Evolutionary conservation across 2,797 vertebrate species (phyloP).

Genomic region (Phoxinus dragarum): DNA sequence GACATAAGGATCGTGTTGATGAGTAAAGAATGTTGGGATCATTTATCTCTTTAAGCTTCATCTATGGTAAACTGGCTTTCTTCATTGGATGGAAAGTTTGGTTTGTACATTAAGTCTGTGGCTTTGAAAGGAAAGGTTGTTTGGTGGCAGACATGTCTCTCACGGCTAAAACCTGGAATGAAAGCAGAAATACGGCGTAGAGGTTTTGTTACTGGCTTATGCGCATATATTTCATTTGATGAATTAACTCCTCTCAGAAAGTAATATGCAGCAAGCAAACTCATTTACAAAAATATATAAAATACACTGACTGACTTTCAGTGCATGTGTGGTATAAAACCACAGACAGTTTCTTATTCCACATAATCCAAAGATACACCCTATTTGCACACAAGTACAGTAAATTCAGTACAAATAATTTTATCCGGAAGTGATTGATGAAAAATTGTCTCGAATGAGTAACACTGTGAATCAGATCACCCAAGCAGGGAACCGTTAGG

Average conservation of each 20-base stretch:
- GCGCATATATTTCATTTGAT: neutral
- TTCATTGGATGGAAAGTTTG: neutral
- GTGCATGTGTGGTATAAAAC: neutral
- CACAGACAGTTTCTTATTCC: neutral
- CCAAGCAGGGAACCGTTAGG: neutral
- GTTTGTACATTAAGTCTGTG: neutral
- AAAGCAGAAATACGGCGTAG: neutral
- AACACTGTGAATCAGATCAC: neutral
- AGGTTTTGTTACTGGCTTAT: neutral
- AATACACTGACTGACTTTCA: neutral
- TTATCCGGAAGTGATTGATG: neutral
- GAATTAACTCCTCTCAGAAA: slow-evolving; percentile 6
- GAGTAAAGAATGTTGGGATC: neutral
- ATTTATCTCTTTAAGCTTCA: neutral
- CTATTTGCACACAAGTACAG: slow-evolving; percentile 16
- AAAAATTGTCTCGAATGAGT: neutral
- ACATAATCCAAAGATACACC: neutral
- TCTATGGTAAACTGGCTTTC: neutral
- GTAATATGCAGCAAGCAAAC: neutral
- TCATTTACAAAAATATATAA: neutral
- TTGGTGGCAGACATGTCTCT: neutral
- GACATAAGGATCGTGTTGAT: no score
- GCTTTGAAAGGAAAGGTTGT: neutral
- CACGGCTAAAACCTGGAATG: neutral
- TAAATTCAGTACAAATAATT: neutral